These are phyloP conservation scores for Wasmannia auropunctata DNA, from an alignment of 1,140 invertebrate species.

Conservation along the genomic window DNA sequence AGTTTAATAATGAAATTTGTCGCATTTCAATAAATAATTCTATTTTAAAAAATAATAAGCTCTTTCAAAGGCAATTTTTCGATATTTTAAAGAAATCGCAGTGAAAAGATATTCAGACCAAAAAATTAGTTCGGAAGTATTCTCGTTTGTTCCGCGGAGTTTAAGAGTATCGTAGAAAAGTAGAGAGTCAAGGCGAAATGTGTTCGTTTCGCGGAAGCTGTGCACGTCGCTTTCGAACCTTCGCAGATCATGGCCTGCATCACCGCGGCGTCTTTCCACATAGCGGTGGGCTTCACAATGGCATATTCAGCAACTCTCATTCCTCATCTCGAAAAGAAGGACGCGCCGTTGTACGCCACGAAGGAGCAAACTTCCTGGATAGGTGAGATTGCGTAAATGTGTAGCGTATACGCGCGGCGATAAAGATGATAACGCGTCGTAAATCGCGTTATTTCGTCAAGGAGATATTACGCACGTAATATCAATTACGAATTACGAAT, in stretches of 20 bases:
- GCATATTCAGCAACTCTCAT: constrained; percentile 87
- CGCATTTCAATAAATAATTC: not conserved
- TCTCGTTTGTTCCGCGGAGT: not conserved
- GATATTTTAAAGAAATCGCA: not conserved
- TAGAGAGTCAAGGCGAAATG: not conserved
- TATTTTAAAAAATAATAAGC: not conserved
- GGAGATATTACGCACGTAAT: not conserved
- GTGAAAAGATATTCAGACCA: not conserved
- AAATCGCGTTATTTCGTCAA: not conserved
- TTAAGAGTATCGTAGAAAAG: not conserved
- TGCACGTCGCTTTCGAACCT: not conserved
- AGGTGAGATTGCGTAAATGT: constrained; percentile 74
- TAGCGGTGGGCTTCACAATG: constrained; percentile 86
- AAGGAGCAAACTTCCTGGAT: constrained; percentile 85
- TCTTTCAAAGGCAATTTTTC: not conserved
- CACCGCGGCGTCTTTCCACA: constrained; percentile 86
- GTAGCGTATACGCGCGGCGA: not conserved
- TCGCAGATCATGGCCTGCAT: constrained; percentile 85
- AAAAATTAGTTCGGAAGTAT: not conserved
- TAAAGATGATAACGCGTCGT: not conserved
- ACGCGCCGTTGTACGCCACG: constrained; percentile 81
- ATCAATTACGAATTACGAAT: not conserved
- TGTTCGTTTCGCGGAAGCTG: not conserved
- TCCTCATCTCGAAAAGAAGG: constrained; percentile 83
- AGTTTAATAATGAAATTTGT: not conserved